phyloP scores from a whole-genome alignment of 2,888 invertebrate species.

The Thalpophila matura region DNA sequence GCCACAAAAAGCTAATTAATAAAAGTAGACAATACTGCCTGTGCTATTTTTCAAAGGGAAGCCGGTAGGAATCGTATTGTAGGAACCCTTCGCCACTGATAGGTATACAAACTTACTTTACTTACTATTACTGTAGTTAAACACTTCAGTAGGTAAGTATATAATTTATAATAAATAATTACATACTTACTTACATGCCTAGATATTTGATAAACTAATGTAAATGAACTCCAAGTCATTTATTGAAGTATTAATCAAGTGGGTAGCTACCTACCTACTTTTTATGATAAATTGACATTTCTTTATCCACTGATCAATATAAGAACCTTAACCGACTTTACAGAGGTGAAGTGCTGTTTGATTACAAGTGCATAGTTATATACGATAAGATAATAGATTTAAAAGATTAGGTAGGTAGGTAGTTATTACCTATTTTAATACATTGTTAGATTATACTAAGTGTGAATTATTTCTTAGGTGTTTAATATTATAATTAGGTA shows the following conservation, averaged over 20 bases:
- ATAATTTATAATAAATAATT: too few species aligned
- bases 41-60: too few species aligned
- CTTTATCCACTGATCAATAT: constrained; percentile 24
- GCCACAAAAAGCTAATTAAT: too few species aligned
- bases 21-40: too few species aligned
- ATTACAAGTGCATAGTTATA: constrained; percentile 46
- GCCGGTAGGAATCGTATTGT: too few species aligned
- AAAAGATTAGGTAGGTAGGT: too few species aligned
- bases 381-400: constrained; percentile 46
- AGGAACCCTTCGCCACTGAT: too few species aligned
- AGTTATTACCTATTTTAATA: constrained; percentile 19
- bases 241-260: constrained; percentile 6
- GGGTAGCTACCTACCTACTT: neutral
- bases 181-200: too few species aligned
- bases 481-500: constrained; percentile 29
- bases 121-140: too few species aligned
- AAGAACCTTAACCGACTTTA: constrained; percentile 60
- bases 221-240: constrained; percentile 1
- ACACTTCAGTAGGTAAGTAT: too few species aligned
- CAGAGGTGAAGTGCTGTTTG: constrained; percentile 46
- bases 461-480: constrained; percentile 14
- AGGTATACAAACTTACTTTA: too few species aligned
- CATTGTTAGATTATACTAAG: constrained; percentile 10
- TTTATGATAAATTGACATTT: neutral
- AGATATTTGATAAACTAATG: constrained; percentile 13